A percentile compares a stretch with the other conserved stretches of the same genome.
These are phyloP conservation scores for Colletes collaris DNA, from an alignment of 2,888 invertebrate genomes.

Conservation along the genomic window DNA sequence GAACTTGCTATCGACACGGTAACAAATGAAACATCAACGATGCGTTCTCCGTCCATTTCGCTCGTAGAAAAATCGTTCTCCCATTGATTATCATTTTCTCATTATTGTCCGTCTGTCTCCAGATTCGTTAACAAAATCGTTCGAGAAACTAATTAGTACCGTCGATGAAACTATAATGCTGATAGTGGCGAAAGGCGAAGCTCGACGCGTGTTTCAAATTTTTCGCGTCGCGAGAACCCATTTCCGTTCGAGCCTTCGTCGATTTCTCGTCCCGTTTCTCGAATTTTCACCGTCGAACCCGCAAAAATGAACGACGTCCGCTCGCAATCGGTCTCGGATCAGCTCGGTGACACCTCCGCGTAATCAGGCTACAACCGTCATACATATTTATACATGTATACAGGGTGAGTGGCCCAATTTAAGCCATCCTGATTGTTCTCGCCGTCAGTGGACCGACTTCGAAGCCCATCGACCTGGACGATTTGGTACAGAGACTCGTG, in stretches of 20 bases:
- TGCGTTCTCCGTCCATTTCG: background rate
- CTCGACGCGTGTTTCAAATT: background rate
- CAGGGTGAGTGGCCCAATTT: constrained; percentile 35
- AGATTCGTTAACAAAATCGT: background rate
- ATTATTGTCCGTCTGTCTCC: constrained; percentile 30
- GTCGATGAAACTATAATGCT: background rate
- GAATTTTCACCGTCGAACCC: constrained; percentile 36
- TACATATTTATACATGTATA: constrained; percentile 57
- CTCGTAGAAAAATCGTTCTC: background rate
- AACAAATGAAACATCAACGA: no score
- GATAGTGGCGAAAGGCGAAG: constrained; percentile 16
- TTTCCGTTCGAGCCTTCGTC: background rate
- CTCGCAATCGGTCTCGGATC: constrained; percentile 42
- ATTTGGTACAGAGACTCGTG: background rate
- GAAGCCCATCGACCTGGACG: background rate
- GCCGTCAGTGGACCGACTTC: constrained; percentile 1
- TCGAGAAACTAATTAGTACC: no score
- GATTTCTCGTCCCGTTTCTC: background rate
- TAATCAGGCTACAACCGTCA: constrained; percentile 65
- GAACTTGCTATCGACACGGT: no score
- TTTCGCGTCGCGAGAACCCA: constrained; percentile 5
- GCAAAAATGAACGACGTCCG: constrained; percentile 33
- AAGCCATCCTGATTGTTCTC: constrained; percentile 2
- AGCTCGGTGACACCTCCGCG: constrained; percentile 58
- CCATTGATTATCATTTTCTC: constrained; percentile 2